A percentile compares a stretch with the other conserved stretches of the same genome.
Evolutionary conservation across 1,140 invertebrate genomes (phyloP).

Genomic region (Pseudomyrmex concolor): DNA sequence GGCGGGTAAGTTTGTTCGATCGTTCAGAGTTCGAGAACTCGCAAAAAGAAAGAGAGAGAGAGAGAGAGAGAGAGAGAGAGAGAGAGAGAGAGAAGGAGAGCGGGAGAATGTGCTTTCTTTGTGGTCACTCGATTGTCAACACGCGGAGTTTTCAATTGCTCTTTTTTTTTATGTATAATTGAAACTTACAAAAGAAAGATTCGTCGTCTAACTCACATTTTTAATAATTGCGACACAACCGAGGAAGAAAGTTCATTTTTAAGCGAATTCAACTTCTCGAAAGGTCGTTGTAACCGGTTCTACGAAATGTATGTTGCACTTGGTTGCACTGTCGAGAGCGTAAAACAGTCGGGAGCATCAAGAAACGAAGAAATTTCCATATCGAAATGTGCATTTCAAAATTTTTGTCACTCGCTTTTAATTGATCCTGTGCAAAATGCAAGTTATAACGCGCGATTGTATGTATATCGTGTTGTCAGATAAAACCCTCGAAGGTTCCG

Average conservation of each 20-base stretch:
- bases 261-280: background rate
- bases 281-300: background rate
- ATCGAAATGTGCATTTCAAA: too few species aligned
- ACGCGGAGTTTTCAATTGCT: background rate
- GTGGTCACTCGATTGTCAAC: background rate
- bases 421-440: too few species aligned
- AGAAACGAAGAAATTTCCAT: too few species aligned
- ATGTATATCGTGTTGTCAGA: too few species aligned
- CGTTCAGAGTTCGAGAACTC: background rate
- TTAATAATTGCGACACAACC: background rate
- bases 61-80: background rate
- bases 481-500: background rate
- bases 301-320: background rate
- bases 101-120: background rate
- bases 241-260: background rate
- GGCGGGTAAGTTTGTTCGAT: conserved; percentile 77
- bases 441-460: too few species aligned
- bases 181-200: too few species aligned
- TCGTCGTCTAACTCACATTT: too few species aligned
- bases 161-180: too few species aligned
- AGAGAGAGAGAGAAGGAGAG: background rate
- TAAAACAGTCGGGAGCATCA: too few species aligned
- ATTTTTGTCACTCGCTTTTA: too few species aligned
- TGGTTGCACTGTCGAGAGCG: background rate
- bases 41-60: background rate